Evolutionary conservation across 2,888 invertebrate genomes (phyloP).

Genomic region (Synanthedon tipuliformis): DNA sequence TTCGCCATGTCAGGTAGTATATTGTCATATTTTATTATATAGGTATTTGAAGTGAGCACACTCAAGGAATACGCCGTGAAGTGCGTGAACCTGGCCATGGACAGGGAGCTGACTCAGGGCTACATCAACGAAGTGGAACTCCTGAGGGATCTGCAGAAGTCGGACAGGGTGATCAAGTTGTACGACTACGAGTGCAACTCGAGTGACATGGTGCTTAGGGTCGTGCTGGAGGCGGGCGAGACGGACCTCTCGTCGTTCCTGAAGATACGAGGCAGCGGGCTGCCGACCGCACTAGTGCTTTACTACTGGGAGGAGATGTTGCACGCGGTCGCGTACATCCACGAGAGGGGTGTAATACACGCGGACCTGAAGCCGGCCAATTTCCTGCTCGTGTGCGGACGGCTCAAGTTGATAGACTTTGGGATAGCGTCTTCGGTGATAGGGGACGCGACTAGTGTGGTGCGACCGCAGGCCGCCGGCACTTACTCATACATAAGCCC

Average conservation of each 20-base stretch:
- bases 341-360: slow-evolving; percentile 94
- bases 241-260: slow-evolving; percentile 86
- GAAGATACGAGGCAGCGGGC: slow-evolving; percentile 66
- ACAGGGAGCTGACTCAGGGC: slow-evolving; percentile 78
- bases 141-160: slow-evolving; percentile 83
- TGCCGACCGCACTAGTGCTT: slow-evolving; percentile 81
- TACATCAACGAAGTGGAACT: slow-evolving; percentile 91
- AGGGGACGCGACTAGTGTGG: slow-evolving; percentile 88
- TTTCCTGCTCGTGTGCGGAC: slow-evolving; percentile 87
- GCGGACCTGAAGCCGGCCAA: slow-evolving; percentile 97
- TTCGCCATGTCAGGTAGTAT: no score
- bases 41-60: slow-evolving; percentile 71
- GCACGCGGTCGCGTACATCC: slow-evolving; percentile 89
- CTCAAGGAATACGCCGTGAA: slow-evolving; percentile 80
- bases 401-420: slow-evolving; percentile 96
- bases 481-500: slow-evolving; percentile 97
- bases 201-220: slow-evolving; percentile 75
- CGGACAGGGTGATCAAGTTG: slow-evolving; percentile 84
- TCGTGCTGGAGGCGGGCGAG: slow-evolving; percentile 95
- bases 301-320: slow-evolving; percentile 97
- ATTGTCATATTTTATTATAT: no score
- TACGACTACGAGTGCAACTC: slow-evolving; percentile 82
- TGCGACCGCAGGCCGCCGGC: slow-evolving; percentile 85
- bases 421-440: slow-evolving; percentile 93
- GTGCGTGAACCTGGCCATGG: slow-evolving; percentile 82